Evolutionary conservation across 1,140 invertebrate species (phyloP), one percentile per base, ranked within the genome.

Genomic region (Diorhabda sublineata): DNA sequence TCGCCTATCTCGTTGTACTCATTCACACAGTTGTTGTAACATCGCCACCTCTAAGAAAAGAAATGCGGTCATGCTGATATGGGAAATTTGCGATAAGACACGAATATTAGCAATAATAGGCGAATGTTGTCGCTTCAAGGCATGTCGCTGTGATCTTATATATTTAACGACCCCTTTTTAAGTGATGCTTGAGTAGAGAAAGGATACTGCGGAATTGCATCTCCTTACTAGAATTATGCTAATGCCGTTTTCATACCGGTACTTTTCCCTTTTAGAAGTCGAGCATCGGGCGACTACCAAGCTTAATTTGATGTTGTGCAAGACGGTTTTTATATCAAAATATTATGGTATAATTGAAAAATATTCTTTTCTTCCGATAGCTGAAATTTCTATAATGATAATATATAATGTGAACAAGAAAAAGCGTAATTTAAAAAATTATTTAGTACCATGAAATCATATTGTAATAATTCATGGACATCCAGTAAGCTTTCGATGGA

Each of bases 101-200:
- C 47, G 47, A 52, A 52, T 52, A 52, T 52, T 52, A 52, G n/a
- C 47, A 52, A 52, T 52, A 52, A 52, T 52, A 52, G 47, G 2
- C 47, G 47, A 52, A 52, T 52, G 47, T 52, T 52, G 47, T 52
- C 47, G 47, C 47, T n/a, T 52, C 6, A 4, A 52, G 47, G 47
- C 47, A 52, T 52, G 47, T 52, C 47, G 47, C 47, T 6, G 47
- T 52, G 47, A 52, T 52, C 47, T 52, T 52, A 52, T 52, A 8
- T 52, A 52, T 52, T 52, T 52, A 52, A 52, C 47, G 47, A 52
- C 47, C 47, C 26, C 47, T 52, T 52, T 52, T 52, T 52, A 52
- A 6, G 47, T 52, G 47, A 52, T n/a, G 47, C 47, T 52, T 52
- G 47, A 52, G 47, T 52, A n/a, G 47, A 52, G 47, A 52, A 52